phyloP scores from a whole-genome alignment of 2,113 vertebrate species.

The Rhabdornis inornatus region DNA sequence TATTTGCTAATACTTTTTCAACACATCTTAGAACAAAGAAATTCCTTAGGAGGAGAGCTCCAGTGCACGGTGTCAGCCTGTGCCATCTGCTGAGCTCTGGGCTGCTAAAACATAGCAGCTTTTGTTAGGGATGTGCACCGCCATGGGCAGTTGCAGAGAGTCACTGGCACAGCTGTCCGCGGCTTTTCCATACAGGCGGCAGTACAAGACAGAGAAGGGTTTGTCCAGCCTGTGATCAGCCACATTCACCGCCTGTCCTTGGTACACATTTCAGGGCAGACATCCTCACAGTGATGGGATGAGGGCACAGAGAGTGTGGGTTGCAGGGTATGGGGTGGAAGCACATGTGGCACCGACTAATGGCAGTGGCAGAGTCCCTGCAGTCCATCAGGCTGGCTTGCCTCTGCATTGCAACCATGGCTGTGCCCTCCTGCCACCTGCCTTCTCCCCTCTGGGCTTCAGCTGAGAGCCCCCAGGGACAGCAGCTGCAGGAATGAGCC shows the following conservation, averaged over 20 bases:
- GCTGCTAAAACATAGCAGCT: background rate
- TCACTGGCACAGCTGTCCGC: background rate
- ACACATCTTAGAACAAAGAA: background rate
- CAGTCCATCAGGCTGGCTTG: background rate
- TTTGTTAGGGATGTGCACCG: background rate
- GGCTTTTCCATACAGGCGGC: fast-evolving
- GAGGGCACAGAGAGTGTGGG: fast-evolving
- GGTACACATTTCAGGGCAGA: no score
- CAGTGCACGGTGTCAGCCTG: background rate
- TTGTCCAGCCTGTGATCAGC: background rate
- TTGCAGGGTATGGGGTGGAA: background rate
- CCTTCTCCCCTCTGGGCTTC: background rate
- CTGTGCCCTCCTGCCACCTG: fast-evolving
- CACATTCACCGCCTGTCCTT: fast-evolving
- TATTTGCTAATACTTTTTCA: background rate
- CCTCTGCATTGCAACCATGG: background rate
- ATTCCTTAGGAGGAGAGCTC: background rate
- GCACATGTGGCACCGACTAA: fast-evolving
- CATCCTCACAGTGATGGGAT: fast-evolving
- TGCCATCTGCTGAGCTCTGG: background rate
- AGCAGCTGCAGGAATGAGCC: background rate
- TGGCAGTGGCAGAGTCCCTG: background rate
- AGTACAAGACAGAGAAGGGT: background rate
- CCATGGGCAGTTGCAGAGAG: background rate
- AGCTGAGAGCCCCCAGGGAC: background rate